Conservation (phyloP, 2,888 invertebrate species). For the Buathra laborator region DNA sequence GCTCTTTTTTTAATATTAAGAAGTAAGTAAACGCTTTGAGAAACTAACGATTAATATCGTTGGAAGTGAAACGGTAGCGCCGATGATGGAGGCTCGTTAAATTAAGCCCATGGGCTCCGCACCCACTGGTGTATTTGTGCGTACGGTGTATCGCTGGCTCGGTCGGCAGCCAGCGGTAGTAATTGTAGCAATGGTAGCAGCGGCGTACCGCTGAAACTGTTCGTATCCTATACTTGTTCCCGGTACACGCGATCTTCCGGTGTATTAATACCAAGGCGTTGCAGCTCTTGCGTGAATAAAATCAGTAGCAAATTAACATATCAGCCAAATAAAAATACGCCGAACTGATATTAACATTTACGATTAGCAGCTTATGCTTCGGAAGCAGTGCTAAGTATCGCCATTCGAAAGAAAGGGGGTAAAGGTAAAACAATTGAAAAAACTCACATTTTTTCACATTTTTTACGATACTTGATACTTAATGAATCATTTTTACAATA, state of each 20-base stretch:
- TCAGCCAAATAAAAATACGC: background rate
- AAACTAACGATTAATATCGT: constrained; percentile 23
- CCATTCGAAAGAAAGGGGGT: background rate
- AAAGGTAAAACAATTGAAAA: background rate
- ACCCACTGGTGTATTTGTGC: background rate
- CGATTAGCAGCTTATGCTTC: background rate
- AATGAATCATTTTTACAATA: background rate
- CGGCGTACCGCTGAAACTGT: background rate
- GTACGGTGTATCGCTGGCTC: background rate
- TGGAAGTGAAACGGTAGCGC: background rate
- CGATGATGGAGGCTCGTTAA: constrained; percentile 30
- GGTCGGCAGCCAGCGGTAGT: background rate
- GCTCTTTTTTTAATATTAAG: background rate
- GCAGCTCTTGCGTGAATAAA: constrained; percentile 9
- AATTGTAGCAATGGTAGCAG: background rate
- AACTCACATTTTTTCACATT: background rate
- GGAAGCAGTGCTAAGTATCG: background rate
- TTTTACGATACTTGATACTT: too few relatives aligned
- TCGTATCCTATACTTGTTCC: background rate
- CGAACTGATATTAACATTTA: constrained; percentile 6
- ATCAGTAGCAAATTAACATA: background rate
- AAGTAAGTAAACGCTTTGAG: constrained; percentile 12
- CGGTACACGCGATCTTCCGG: constrained; percentile 21
- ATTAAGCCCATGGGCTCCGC: constrained; percentile 7
- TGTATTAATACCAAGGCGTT: constrained; percentile 17